Evolutionary conservation across 1,140 invertebrate species (phyloP).

Genomic region (Tyrophagus putrescentiae): DNA sequence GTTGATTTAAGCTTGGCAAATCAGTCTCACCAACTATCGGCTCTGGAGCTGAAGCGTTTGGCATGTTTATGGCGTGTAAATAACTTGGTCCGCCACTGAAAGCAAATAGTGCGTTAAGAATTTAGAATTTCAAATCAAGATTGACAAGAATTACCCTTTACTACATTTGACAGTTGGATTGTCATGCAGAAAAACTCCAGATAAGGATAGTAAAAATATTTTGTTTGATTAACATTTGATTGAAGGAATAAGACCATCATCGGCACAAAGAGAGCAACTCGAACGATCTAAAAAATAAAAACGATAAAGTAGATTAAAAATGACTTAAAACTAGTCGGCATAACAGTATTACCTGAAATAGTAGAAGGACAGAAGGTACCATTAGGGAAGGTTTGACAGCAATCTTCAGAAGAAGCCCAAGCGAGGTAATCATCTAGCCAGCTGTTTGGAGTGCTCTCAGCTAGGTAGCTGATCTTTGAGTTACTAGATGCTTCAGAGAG

Average conservation of each 20-base stretch:
- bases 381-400: constrained; percentile 46
- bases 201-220: constrained; percentile 1
- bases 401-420: constrained; percentile 45
- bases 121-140: background rate
- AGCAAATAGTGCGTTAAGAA: background rate
- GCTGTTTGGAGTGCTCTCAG: constrained; percentile 50
- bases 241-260: constrained; percentile 14
- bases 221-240: constrained; percentile 7
- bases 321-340: no score
- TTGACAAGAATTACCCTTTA: no score
- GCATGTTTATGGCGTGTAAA: background rate
- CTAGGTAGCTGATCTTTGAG: constrained; percentile 56
- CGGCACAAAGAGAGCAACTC: constrained; percentile 6
- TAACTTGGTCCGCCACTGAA: constrained; percentile 26
- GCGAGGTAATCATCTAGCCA: constrained; percentile 87
- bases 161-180: no score
- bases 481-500: constrained; percentile 55
- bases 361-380: constrained; percentile 25
- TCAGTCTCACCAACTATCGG: background rate
- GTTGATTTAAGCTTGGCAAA: background rate
- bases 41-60: background rate
- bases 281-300: no score
- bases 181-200: no score
- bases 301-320: no score
- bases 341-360: no score